Percentiles rank a stretch among this genome's conserved stretches.
Conservation (phyloP, 2,888 invertebrate genomes). For the Temnothorax unifasciatus region DNA sequence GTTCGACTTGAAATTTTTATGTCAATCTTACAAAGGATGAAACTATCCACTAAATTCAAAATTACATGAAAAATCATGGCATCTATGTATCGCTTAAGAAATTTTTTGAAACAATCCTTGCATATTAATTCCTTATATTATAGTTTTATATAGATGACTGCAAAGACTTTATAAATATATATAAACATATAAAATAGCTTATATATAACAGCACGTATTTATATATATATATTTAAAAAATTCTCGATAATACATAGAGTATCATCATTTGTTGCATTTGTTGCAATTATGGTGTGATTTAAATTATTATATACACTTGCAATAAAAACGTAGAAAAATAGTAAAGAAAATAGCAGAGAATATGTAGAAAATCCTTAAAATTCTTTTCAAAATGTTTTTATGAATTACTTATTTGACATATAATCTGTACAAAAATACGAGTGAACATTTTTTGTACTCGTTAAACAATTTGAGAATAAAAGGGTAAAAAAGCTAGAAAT, state of each 20-base stretch:
- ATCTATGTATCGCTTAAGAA: too few relatives aligned
- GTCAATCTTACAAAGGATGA: too few relatives aligned
- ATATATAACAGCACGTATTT: neutral
- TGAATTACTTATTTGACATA: neutral
- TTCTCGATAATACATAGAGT: neutral
- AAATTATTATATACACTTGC: too few relatives aligned
- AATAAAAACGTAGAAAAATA: too few relatives aligned
- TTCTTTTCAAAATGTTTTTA: too few relatives aligned
- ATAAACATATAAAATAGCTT: neutral
- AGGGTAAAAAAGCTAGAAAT: neutral
- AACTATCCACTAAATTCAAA: too few relatives aligned
- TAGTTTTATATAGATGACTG: neutral
- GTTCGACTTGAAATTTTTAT: too few relatives aligned
- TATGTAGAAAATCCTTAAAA: too few relatives aligned
- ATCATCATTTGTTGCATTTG: neutral
- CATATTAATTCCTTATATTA: neutral
- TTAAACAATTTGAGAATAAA: neutral
- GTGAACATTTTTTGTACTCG: neutral
- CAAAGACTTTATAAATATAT: neutral
- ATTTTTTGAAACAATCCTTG: too few relatives aligned
- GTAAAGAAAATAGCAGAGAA: too few relatives aligned
- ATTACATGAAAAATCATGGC: too few relatives aligned
- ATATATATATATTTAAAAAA: neutral
- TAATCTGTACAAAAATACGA: neutral
- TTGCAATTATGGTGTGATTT: neutral